Conservation (phyloP, 1,140 invertebrate genomes). For the Drosophila pseudoananassae region DNA sequence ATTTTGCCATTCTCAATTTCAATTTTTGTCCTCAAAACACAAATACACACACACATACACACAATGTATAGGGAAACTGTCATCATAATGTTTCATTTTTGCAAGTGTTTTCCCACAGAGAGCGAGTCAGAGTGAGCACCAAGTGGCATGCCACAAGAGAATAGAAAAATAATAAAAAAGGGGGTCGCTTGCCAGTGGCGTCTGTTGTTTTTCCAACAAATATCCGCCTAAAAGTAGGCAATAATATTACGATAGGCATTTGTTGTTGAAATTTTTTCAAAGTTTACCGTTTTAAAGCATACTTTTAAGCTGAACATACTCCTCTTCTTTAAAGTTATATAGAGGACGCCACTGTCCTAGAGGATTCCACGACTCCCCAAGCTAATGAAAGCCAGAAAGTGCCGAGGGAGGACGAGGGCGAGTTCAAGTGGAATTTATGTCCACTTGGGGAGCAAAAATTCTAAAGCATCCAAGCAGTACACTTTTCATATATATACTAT, state of each 20-base stretch:
- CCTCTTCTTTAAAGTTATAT: no score
- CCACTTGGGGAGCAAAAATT: constrained; percentile 14
- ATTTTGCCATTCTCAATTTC: constrained; percentile 75
- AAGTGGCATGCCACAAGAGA: constrained; percentile 7
- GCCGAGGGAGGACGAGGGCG: constrained; percentile 3
- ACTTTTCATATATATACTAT: constrained; percentile 5
- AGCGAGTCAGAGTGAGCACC: constrained; percentile 1
- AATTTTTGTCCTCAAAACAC: constrained; percentile 35
- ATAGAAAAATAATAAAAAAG: neutral
- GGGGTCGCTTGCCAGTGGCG: neutral
- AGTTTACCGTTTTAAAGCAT: neutral
- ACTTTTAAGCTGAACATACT: no score
- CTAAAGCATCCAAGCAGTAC: neutral
- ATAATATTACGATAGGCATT: neutral
- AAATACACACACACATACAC: neutral
- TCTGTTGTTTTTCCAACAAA: neutral
- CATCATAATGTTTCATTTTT: constrained; percentile 76
- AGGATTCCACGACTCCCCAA: constrained; percentile 8
- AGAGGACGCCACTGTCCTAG: neutral
- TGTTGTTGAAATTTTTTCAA: neutral
- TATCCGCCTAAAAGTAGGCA: neutral
- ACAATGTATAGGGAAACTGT: constrained; percentile 37
- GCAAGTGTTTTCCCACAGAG: constrained; percentile 4
- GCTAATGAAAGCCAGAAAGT: constrained; percentile 41
- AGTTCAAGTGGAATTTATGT: constrained; percentile 49